Conservation (phyloP, 64 coral and sea anemone species). For the Montipora sp. region DNA sequence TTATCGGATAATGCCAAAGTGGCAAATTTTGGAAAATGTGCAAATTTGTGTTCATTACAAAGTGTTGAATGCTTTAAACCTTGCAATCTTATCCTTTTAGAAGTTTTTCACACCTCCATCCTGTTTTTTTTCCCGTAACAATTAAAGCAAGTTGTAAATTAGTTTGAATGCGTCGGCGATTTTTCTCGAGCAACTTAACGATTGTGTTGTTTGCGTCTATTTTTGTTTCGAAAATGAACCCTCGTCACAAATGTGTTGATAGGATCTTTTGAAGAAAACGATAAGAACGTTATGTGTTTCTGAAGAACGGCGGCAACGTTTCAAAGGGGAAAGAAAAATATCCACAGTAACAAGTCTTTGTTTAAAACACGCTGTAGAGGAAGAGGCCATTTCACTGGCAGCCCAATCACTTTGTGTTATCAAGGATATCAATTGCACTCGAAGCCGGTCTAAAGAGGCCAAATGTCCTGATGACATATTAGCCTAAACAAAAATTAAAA, state of each 20-base stretch:
- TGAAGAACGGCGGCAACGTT: neutral
- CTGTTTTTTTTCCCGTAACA: neutral
- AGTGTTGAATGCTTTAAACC: slow-evolving; percentile 19
- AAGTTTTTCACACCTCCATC: neutral
- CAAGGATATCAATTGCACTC: slow-evolving; percentile 20
- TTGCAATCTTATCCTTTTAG: neutral
- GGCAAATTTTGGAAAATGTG: slow-evolving; percentile 12
- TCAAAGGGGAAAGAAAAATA: neutral
- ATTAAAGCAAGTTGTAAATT: slow-evolving; percentile 1
- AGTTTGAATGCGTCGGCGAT: neutral
- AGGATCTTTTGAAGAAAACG: neutral
- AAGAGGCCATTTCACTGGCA: slow-evolving; percentile 30
- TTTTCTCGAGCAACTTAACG: neutral
- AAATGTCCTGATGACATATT: slow-evolving; percentile 7
- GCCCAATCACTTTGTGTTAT: slow-evolving; percentile 21
- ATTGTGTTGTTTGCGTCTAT: neutral
- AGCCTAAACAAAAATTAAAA: slow-evolving; percentile 51
- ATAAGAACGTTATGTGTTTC: neutral
- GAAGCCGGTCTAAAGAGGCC: neutral
- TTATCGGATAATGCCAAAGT: neutral
- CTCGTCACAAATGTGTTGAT: slow-evolving; percentile 21
- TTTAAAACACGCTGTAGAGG: slow-evolving; percentile 44
- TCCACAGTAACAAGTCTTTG: slow-evolving; percentile 44
- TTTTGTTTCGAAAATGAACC: slow-evolving; percentile 49
- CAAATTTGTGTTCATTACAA: slow-evolving; percentile 15